These are phyloP conservation scores for Philantomba maxwellii DNA, from an alignment of 2,113 vertebrate species.

Conservation along the genomic window DNA sequence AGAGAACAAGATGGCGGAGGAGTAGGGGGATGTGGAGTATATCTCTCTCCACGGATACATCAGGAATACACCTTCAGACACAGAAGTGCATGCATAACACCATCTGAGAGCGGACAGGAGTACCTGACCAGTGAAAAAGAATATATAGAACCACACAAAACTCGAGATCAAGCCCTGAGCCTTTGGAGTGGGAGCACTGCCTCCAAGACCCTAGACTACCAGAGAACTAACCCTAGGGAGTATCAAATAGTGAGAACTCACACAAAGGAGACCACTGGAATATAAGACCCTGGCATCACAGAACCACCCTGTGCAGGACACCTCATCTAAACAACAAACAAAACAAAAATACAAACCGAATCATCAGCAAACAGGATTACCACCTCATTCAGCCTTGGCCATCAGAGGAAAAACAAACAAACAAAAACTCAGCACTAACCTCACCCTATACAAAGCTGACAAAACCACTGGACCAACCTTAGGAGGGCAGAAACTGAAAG, in stretches of 20 bases:
- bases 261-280: not conserved
- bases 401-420: not conserved
- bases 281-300: fast-evolving
- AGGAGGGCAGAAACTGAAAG: not conserved
- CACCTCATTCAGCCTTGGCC: not conserved
- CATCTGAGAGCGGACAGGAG: not conserved
- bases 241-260: not conserved
- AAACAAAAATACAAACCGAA: not conserved
- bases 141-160: not conserved
- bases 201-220: not conserved
- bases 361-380: not conserved
- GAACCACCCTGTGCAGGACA: not conserved
- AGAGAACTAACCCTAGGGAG: not conserved
- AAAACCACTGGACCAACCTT: not conserved
- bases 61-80: not conserved
- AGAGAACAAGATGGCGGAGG: not conserved
- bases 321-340: not conserved
- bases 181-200: not conserved
- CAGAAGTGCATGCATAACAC: not conserved
- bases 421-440: not conserved
- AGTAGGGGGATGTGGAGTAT: not conserved
- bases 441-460: not conserved
- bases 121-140: not conserved
- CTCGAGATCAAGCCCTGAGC: not conserved
- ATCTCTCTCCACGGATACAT: not conserved